These are phyloP conservation scores for Zapornia atra DNA, from an alignment of 2,113 vertebrate species.

Conservation along the genomic window DNA sequence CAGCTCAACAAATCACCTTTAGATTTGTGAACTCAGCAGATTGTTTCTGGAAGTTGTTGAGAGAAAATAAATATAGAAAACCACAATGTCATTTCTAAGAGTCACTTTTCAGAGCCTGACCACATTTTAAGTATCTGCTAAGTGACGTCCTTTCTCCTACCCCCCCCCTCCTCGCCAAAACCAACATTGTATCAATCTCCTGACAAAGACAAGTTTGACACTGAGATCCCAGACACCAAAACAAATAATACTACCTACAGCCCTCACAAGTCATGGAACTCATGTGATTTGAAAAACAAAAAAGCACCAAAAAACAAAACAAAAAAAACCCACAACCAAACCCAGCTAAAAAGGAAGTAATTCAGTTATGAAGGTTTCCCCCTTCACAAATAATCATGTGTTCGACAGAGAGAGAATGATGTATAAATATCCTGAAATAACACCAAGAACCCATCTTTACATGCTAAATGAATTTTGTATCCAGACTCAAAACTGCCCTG, in stretches of 20 bases:
- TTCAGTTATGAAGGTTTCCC: not conserved
- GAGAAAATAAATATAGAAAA: conserved; percentile 72
- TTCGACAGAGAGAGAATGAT: not conserved
- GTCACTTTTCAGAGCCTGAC: conserved; percentile 67
- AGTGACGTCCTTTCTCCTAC: conserved; percentile 67
- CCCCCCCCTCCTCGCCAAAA: conserved; percentile 45
- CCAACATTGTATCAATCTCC: conserved; percentile 39
- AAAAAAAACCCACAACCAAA: not conserved
- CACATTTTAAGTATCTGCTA: conserved; percentile 71
- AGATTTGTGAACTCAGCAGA: conserved; percentile 63
- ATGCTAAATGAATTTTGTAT: not conserved
- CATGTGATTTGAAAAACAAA: not conserved
- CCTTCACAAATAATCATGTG: not conserved
- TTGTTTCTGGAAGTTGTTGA: conserved; percentile 68
- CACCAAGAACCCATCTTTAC: not conserved
- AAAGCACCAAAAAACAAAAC: too few relatives aligned
- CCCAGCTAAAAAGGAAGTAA: not conserved
- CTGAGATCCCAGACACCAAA: conserved; percentile 32
- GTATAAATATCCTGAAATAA: not conserved
- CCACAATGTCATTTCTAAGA: conserved; percentile 68
- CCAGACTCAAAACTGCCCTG: not conserved
- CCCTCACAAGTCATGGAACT: conserved; percentile 23
- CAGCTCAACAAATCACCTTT: conserved; percentile 66
- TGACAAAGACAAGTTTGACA: conserved; percentile 41
- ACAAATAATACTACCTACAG: conserved; percentile 59